A percentile compares a stretch with the other conserved stretches of the same genome.
Conservation (phyloP, 2,797 vertebrate species). For the Schizopygopsis malacanthus region DNA sequence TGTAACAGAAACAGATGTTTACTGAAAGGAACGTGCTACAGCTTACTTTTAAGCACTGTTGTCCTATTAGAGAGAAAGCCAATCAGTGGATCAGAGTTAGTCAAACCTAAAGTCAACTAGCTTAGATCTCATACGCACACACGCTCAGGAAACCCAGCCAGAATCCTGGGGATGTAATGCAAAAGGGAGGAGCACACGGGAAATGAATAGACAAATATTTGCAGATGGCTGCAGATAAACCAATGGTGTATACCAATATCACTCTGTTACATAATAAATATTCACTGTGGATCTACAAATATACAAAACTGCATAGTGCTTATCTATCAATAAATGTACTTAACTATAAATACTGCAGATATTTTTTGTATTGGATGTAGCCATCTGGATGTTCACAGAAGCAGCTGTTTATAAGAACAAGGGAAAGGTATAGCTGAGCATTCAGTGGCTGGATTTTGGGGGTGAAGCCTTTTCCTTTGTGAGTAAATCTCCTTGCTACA, state of each 20-base stretch:
- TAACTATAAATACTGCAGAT: background rate
- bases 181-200: constrained; percentile 61
- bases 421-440: constrained; percentile 1
- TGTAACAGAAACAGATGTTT: background rate
- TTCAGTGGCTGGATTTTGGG: constrained; percentile 35
- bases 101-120: background rate
- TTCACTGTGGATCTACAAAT: background rate
- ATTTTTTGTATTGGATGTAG: background rate
- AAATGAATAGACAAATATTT: constrained; percentile 54
- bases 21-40: background rate
- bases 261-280: background rate
- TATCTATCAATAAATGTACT: background rate
- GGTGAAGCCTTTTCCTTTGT: constrained; percentile 57
- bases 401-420: constrained; percentile 26
- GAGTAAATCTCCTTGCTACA: constrained; percentile 49
- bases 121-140: background rate
- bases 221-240: constrained; percentile 40
- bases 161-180: constrained; percentile 65
- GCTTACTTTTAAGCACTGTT: background rate
- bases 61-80: background rate
- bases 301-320: background rate
- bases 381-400: background rate
- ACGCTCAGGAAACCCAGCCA: constrained; percentile 65
- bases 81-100: background rate
- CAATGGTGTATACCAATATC: background rate